Evolutionary conservation across 53 echinoderm and acorn worm species (phyloP), one percentile per base, ranked within the genome.

Genomic region (Mesocentrotus franciscanus): DNA sequence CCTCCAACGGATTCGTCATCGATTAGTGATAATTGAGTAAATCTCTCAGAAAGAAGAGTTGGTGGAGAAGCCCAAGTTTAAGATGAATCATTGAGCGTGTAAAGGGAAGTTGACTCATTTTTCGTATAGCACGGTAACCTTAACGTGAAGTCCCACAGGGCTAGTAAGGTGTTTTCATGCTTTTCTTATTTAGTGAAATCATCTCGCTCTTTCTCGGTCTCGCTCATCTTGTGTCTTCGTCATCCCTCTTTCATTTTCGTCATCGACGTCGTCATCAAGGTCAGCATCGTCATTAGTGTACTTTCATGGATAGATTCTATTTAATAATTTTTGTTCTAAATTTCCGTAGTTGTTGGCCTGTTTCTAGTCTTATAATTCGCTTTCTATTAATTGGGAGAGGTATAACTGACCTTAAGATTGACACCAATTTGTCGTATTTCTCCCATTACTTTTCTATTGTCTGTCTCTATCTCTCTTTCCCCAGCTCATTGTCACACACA

Each of bases 21-120:
- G 87, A n/a, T 87, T 87, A 87, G 58, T 13, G 87, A 87, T 87
- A 87, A 87, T 87, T 56, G 87, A 87, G 87, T 87, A 57, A 57
- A 58, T 87, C 29, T 58, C 87, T 29, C 58, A 56, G 55, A 9
- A 49, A 20, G 17, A 24, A 85, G 55, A 85, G 17, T 17, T 55
- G 56, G 35, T 55, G 56, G 85, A 85, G 58, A 87, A 27, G 33
- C 33, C 22, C 8, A 85, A 24, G 13, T 87, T 58, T n/a, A 87
- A 87, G 87, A 29, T 87, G 87, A 87, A n/a, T 87, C 87, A 87
- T 59, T 17, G 58, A 5, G 56, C 87, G 14, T 58, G 56, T 39
- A 42, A 81, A 33, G 36, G 14, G 39, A 81, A 58, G 87, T 87
- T 87, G 87, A 87, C 87, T 87, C 87, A 87, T 87, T 57, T 58